These are phyloP conservation scores for Ennomos fuscantarius DNA, from an alignment of 2,888 invertebrate genomes.

Conservation along the genomic window DNA sequence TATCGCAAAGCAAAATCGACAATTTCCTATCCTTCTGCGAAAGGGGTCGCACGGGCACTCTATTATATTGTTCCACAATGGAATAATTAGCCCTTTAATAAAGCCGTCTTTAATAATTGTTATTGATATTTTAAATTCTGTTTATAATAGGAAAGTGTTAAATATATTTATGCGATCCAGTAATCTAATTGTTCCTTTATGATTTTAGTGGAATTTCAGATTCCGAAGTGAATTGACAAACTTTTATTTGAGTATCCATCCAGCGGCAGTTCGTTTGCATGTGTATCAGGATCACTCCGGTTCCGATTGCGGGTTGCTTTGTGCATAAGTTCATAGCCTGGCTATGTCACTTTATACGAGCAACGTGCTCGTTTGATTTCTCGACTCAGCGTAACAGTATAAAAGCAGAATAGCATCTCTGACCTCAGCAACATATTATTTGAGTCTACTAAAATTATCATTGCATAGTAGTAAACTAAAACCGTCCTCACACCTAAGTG, in stretches of 20 bases:
- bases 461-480: no score
- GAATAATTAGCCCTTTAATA: conserved; percentile 36
- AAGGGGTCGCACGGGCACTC: conserved; percentile 47
- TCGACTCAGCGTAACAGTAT: conserved; percentile 44
- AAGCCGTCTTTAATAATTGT: conserved; percentile 14
- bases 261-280: conserved; percentile 39
- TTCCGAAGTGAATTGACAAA: conserved; percentile 38
- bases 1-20: conserved; percentile 72
- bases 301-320: conserved; percentile 52
- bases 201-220: conserved; percentile 8
- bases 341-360: conserved; percentile 51
- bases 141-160: conserved; percentile 4
- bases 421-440: background rate
- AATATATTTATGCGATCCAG: conserved; percentile 13
- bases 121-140: conserved; percentile 20
- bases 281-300: conserved; percentile 51
- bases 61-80: conserved; percentile 44
- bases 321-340: conserved; percentile 52
- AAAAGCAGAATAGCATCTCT: conserved; percentile 4
- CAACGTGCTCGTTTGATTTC: conserved; percentile 49
- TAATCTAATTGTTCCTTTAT: conserved; percentile 8
- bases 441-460: no score
- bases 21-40: conserved; percentile 61
- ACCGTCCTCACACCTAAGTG: no score
- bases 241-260: conserved; percentile 44